Evolutionary conservation across 2,888 invertebrate species (phyloP), one percentile per base, ranked within the genome.

Genomic region (Rhamnusium bicolor): DNA sequence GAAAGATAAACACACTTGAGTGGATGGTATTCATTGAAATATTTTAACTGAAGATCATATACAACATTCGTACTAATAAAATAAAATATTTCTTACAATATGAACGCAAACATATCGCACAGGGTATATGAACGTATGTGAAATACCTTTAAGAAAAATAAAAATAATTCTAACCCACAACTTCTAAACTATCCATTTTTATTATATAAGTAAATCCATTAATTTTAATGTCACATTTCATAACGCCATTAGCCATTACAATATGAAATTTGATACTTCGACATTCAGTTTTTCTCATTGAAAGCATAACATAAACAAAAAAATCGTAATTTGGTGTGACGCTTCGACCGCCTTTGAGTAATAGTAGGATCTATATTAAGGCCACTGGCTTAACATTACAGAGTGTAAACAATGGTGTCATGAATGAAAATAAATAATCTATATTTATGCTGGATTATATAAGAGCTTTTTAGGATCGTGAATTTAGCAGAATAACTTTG

Each of bases 401-500:
- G 18, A 65, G 16, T 63, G 63, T 65, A 65, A 65, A 65, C 65
- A 65, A 65, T 65, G 53, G 53, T 40, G 65, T 65, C 65, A 65
- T 32, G 29, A 18, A 65, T 54, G 53, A 18, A 53, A 65, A 65
- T 65, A 65, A 29, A 32, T 53, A 4, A 53, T 29, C 51, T 53
- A 53, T 53, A 54, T 32, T 65, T 65, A 65, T 32, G 18, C 7
- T 12, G 16, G 8, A 58, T 32, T 32, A 18, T 32, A 8, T 32
- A 10, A 32, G 4, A 10, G 58, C 16, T 4, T 27, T n/a, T n/a
- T n/a, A n/a, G n/a, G n/a, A n/a, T n/a, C n/a, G n/a, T n/a, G n/a
- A n/a, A n/a, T n/a, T n/a, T n/a, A n/a, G n/a, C n/a, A n/a, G n/a
- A n/a, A n/a, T n/a, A n/a, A n/a, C n/a, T n/a, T n/a, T n/a, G n/a